Percentiles rank a stretch among this genome's conserved stretches.
Evolutionary conservation across 2,888 invertebrate genomes (phyloP).

Genomic region (Iselma pallidipennis): DNA sequence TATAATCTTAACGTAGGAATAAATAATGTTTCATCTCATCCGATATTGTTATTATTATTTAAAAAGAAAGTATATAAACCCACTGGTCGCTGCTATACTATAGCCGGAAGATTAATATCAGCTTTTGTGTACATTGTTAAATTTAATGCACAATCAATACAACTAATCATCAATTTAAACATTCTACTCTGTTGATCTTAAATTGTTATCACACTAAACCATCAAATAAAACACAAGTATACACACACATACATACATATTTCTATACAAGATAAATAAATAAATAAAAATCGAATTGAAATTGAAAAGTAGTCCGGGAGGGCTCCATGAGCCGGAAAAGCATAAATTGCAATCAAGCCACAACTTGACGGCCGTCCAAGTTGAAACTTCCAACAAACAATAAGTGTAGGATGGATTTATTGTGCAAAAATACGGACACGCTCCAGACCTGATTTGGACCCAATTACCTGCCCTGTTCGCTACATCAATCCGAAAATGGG

Average conservation of each 20-base stretch:
- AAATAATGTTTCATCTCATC: neutral
- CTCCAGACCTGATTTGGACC: neutral
- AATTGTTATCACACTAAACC: neutral
- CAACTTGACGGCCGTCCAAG: constrained; percentile 36
- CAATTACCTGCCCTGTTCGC: neutral
- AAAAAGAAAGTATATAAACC: neutral
- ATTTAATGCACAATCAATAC: constrained; percentile 12
- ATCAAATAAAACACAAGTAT: neutral
- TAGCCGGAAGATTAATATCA: neutral
- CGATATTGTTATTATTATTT: constrained; percentile 4
- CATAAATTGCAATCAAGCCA: constrained; percentile 45
- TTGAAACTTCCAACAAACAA: constrained; percentile 43
- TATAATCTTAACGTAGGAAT: too few relatives aligned
- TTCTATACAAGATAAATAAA: neutral
- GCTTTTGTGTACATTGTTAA: constrained; percentile 10
- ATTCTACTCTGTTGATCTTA: neutral
- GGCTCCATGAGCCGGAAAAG: constrained; percentile 33
- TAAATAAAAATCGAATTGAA: constrained; percentile 1
- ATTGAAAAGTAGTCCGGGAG: constrained; percentile 22
- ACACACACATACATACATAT: neutral
- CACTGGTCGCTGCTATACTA: neutral
- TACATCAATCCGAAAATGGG: neutral
- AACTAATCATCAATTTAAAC: neutral
- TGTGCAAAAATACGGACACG: constrained; percentile 24
- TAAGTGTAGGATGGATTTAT: constrained; percentile 48